Percentiles rank a stretch among this genome's conserved stretches.
phyloP scores from a whole-genome alignment of 2,888 invertebrate genomes.

The Pecten maximus region DNA sequence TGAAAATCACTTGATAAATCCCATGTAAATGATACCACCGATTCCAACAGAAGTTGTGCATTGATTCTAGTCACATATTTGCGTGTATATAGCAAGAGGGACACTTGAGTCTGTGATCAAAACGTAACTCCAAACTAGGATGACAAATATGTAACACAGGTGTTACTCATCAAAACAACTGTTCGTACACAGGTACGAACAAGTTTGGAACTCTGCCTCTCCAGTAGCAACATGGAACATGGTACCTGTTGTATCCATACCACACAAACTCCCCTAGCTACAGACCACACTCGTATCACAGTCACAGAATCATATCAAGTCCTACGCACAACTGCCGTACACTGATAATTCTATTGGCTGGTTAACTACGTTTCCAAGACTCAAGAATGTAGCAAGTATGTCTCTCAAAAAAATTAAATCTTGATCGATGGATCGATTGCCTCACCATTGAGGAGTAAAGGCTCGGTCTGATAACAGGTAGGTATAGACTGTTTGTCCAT shows the following conservation, averaged over 20 bases:
- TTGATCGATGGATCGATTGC: constrained; percentile 35
- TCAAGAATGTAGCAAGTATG: not conserved
- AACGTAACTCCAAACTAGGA: not conserved
- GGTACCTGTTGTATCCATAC: not conserved
- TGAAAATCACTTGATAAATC: not conserved
- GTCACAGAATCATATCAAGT: not conserved
- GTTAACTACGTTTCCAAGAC: constrained; percentile 33
- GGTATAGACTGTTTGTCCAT: constrained; percentile 2
- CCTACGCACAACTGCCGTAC: constrained; percentile 3
- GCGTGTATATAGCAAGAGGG: not conserved
- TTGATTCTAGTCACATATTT: not conserved
- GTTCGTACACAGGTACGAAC: constrained; percentile 1
- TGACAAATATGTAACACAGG: not conserved
- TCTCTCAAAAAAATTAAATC: not conserved
- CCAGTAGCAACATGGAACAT: not conserved
- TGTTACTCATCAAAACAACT: not conserved
- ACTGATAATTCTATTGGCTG: not conserved
- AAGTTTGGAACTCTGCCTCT: not conserved
- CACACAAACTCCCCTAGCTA: constrained; percentile 20
- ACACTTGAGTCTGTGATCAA: not conserved
- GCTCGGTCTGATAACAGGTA: not conserved
- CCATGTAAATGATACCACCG: not conserved
- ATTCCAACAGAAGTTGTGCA: not conserved
- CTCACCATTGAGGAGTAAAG: not conserved
- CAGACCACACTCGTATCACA: not conserved